Percentiles rank a stretch among this genome's conserved stretches.
These are phyloP conservation scores for Kryphioiulus occultus DNA, from an alignment of 2,888 invertebrate genomes.

Conservation along the genomic window DNA sequence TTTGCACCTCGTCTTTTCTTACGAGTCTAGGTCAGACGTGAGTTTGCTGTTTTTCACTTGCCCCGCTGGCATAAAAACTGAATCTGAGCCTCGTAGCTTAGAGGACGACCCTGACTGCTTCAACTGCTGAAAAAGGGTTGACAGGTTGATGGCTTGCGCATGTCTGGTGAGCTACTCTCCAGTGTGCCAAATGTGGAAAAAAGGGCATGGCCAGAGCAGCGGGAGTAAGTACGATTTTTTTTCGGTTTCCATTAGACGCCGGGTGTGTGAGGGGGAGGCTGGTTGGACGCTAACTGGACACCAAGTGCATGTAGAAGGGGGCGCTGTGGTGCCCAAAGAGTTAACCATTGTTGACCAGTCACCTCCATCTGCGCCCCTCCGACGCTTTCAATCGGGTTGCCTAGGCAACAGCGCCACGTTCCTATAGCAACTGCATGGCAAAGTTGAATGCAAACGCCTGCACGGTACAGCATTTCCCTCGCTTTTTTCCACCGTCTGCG, in stretches of 20 bases:
- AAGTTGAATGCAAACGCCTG: conserved; percentile 2
- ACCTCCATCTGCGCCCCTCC: conserved; percentile 1
- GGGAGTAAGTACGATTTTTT: neutral
- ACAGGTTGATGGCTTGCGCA: conserved; percentile 21
- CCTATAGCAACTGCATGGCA: conserved; percentile 24
- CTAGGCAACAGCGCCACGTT: conserved; percentile 10
- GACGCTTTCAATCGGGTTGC: conserved; percentile 7
- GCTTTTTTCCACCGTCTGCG: neutral
- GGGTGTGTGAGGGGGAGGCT: neutral
- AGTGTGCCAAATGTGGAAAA: neutral
- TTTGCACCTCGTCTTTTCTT: neutral
- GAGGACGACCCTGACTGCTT: conserved; percentile 11
- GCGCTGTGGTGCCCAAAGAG: neutral
- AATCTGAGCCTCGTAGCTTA: neutral
- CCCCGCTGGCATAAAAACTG: neutral
- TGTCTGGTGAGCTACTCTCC: neutral
- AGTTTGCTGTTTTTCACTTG: neutral
- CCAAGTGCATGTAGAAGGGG: no score
- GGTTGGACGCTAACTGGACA: neutral
- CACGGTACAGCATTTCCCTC: neutral
- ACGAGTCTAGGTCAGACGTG: neutral
- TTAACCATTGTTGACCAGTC: conserved; percentile 28
- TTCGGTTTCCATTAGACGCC: neutral
- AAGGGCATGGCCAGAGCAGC: neutral
- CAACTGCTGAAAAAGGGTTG: neutral